Base-by-base conservation (phyloP, 2,113 vertebrate species). In the Merops nubicus region DNA sequence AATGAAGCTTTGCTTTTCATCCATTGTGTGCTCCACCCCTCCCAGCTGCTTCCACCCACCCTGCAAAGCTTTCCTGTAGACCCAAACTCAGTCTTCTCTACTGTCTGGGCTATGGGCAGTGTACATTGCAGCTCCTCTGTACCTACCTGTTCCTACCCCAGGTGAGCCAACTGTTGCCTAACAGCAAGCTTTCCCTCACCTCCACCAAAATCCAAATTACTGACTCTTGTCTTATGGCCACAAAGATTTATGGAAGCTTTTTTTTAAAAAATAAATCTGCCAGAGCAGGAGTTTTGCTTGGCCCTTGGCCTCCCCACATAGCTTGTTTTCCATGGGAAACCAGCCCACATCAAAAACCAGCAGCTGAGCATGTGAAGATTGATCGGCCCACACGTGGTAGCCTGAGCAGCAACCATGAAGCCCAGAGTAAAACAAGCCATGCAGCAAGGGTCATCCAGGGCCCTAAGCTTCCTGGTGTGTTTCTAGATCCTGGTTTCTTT, bases 21-120 rank as follows among this genome's bases (percentile, higher is more conserved):
- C 65, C 23, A 40, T 9, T 91, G 51, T 15, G 8, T 36, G 81
- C 96, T 64, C 84, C 80, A 93, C 40, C 80, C 38, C n/a, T 59
- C 84, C 69, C 91, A 95, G 89, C 76, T 92, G 91, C 76, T 95
- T 75, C 96, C 84, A 87, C 84, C 73, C 64, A 97, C 72, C 83
- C 60, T 68, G 31, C 64, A 89, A 60, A 81, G 43, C 74, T 59
- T 78, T 81, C 69, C 38, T 63, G 17, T n/a, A 68, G 14, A 68
- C 38, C 45, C 76, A 84, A 56, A 47, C 21, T 74, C 29, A 5
- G 6, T 11, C 79, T 70, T 38, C 31, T 57, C 20, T 93, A 88
- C 88, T 91, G 81, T 53, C 65, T 64, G 78, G 69, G 82, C 68
- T 86, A 86, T 63, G 90, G 31, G 20, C 77, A 78, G 23, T 25